Percentiles rank a stretch among this genome's conserved stretches.
phyloP scores from a whole-genome alignment of 2,888 invertebrate genomes.

The Subacronicta megacephala region DNA sequence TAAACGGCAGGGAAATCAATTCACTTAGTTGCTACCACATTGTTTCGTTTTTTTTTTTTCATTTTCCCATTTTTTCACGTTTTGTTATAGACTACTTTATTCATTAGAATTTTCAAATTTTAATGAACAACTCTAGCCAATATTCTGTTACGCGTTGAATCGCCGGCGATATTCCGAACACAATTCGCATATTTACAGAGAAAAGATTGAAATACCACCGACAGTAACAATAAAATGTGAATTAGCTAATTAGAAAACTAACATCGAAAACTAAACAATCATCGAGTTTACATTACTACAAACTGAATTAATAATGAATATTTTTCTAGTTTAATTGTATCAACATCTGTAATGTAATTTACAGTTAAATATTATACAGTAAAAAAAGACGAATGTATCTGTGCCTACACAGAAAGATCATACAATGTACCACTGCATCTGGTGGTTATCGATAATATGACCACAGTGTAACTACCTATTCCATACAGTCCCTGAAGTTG shows the following conservation, averaged over 20 bases:
- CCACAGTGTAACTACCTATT: conserved; percentile 39
- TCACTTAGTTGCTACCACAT: conserved; percentile 67
- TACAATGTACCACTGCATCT: conserved; percentile 44
- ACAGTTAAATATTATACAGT: conserved; percentile 65
- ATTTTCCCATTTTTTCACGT: conserved; percentile 64
- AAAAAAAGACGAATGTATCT: conserved; percentile 58
- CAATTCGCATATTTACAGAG: conserved; percentile 61
- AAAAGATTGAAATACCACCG: conserved; percentile 51
- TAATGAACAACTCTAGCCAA: conserved; percentile 69
- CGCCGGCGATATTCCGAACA: conserved; percentile 53
- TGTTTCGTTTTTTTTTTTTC: conserved; percentile 64
- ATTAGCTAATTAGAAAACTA: conserved; percentile 81
- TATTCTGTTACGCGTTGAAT: conserved; percentile 57
- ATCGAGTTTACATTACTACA: conserved; percentile 64
- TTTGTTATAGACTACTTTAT: conserved; percentile 80
- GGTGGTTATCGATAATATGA: conserved; percentile 54
- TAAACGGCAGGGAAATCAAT: conserved; percentile 64
- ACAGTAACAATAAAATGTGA: conserved; percentile 67
- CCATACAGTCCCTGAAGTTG: conserved; percentile 29
- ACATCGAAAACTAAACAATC: conserved; percentile 81
- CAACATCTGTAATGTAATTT: conserved; percentile 60
- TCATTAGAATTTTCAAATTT: conserved; percentile 72
- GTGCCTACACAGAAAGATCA: conserved; percentile 65
- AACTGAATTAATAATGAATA: conserved; percentile 58
- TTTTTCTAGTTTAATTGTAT: conserved; percentile 53